Conservation (phyloP, 2,797 vertebrate genomes). For the Momotus momota region DNA sequence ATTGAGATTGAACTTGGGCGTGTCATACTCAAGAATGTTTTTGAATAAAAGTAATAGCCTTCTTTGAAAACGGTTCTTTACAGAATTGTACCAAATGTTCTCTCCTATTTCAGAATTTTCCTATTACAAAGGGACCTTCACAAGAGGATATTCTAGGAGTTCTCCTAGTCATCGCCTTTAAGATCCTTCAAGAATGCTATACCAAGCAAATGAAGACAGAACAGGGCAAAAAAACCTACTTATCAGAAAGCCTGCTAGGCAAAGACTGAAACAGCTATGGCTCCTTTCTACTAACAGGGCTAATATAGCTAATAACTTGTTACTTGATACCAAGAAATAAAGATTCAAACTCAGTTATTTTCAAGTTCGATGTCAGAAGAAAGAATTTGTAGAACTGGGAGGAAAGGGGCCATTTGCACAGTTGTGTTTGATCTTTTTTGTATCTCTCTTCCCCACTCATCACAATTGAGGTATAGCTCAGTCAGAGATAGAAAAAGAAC, state of each 20-base stretch:
- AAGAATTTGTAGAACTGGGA: not conserved
- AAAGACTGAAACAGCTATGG: not conserved
- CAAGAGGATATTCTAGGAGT: not conserved
- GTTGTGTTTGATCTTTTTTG: not conserved
- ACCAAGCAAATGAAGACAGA: not conserved
- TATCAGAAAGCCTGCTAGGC: not conserved
- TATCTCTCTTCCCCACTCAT: rapidly evolving
- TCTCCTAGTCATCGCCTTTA: not conserved
- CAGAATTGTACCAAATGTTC: not conserved
- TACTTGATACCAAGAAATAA: not conserved
- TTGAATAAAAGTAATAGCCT: not conserved
- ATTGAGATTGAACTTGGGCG: rapidly evolving
- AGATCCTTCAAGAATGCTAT: not conserved
- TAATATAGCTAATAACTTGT: rapidly evolving
- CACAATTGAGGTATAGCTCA: not conserved
- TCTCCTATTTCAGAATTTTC: not conserved
- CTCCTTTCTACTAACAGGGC: not conserved
- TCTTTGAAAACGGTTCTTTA: not conserved
- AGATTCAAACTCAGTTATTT: not conserved
- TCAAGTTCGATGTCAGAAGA: not conserved
- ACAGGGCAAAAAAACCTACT: not conserved
- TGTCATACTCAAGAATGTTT: not conserved
- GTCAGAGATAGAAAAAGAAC: rapidly evolving
- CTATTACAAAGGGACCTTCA: not conserved
- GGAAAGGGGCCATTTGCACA: rapidly evolving